These are phyloP conservation scores for Nyctibius bracteatus DNA, from an alignment of 2,113 vertebrate genomes.

Conservation along the genomic window DNA sequence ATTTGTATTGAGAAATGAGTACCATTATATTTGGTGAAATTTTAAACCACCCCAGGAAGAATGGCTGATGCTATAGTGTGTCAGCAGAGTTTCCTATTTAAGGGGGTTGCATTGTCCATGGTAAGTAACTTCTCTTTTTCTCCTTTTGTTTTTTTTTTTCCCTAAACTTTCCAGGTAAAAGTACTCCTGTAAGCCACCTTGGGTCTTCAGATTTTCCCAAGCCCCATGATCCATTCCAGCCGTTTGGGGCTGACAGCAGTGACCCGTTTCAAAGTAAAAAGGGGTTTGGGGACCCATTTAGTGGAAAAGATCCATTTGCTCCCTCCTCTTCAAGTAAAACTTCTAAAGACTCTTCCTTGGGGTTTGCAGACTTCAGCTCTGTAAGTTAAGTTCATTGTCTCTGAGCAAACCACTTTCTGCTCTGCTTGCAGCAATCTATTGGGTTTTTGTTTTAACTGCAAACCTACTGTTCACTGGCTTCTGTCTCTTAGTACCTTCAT, in stretches of 20 bases:
- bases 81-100: background rate
- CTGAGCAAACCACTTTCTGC: conserved; percentile 63
- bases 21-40: background rate
- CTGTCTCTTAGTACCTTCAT: conserved; percentile 42
- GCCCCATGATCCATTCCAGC: conserved; percentile 92
- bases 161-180: conserved; percentile 86
- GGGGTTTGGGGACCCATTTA: conserved; percentile 92
- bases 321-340: conserved; percentile 90
- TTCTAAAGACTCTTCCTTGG: conserved; percentile 84
- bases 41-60: background rate
- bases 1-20: background rate
- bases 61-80: background rate
- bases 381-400: conserved; percentile 89
- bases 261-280: conserved; percentile 96
- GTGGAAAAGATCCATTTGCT: conserved; percentile 95
- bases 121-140: conserved; percentile 72
- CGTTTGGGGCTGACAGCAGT: conserved; percentile 82
- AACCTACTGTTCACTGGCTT: conserved; percentile 41
- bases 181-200: conserved; percentile 88
- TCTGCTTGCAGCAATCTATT: conserved; percentile 67
- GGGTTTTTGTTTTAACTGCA: conserved; percentile 34
- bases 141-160: conserved; percentile 12
- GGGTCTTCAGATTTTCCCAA: conserved; percentile 83
- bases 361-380: conserved; percentile 92
- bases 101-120: conserved; percentile 18